These are phyloP conservation scores for Anoncus sp. DNA, from an alignment of 2,888 invertebrate species.

Conservation along the genomic window DNA sequence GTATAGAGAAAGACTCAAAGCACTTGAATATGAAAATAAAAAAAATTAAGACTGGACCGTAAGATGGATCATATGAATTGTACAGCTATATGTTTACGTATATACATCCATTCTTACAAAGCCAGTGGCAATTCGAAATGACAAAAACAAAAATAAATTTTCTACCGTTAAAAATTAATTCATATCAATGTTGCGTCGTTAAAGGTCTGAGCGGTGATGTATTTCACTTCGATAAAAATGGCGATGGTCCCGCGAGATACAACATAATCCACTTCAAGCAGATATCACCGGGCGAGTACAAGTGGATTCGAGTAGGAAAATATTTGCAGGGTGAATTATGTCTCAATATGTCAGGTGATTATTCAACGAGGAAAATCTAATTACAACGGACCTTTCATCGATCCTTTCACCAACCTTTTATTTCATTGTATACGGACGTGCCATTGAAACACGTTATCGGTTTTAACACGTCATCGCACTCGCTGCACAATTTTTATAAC, in stretches of 20 bases:
- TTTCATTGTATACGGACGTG: not conserved
- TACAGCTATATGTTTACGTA: no score
- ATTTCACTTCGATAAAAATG: conserved; percentile 95
- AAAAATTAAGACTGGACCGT: no score
- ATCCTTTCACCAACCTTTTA: not conserved
- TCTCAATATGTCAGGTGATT: conserved; percentile 91
- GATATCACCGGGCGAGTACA: conserved; percentile 88
- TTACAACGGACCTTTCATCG: not conserved
- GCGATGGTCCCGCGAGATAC: conserved; percentile 97
- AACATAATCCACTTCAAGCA: conserved; percentile 98
- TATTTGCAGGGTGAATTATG: conserved; percentile 92
- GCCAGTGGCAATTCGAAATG: not conserved
- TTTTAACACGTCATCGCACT: no score
- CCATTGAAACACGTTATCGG: no score
- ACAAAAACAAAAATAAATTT: not conserved
- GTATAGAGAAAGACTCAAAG: no score
- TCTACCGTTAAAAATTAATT: not conserved
- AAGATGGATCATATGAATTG: no score
- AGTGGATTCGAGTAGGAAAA: conserved; percentile 95
- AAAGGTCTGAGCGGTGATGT: conserved; percentile 94
- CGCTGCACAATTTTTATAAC: no score
- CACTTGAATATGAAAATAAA: no score
- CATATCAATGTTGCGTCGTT: conserved; percentile 51
- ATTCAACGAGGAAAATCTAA: conserved; percentile 1
- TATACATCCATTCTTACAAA: no score